Evolutionary conservation across 2,888 invertebrate species (phyloP).

Genomic region (Nymphalis polychloros): DNA sequence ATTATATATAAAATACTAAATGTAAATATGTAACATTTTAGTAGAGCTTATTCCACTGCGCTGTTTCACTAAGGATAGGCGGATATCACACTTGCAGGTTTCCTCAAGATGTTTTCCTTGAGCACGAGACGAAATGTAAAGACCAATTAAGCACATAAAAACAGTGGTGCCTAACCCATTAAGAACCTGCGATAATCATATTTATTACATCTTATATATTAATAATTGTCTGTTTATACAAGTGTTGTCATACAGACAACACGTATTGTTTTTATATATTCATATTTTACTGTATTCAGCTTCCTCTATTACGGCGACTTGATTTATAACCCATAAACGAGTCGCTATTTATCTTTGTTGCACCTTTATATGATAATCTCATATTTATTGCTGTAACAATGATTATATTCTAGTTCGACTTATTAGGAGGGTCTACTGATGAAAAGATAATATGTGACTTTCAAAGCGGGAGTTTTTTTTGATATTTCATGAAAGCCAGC

Average conservation of each 20-base stretch:
- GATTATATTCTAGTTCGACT: slow-evolving; percentile 20
- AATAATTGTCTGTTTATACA: not conserved
- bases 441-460: not conserved
- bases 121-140: too few relatives aligned
- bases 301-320: slow-evolving; percentile 27
- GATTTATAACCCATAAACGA: slow-evolving; percentile 29
- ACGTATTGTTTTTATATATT: slow-evolving; percentile 1
- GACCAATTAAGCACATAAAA: too few relatives aligned
- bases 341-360: slow-evolving; percentile 34
- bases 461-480: not conserved
- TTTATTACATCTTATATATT: too few relatives aligned
- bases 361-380: slow-evolving; percentile 32
- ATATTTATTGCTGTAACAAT: slow-evolving; percentile 24
- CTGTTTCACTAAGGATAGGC: too few relatives aligned
- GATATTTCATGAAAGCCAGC: too few relatives aligned
- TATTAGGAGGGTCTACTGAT: not conserved
- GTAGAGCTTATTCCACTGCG: too few relatives aligned
- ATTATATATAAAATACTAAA: too few relatives aligned
- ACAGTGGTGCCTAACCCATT: too few relatives aligned
- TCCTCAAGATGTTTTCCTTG: too few relatives aligned
- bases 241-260: not conserved
- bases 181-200: too few relatives aligned
- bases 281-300: slow-evolving; percentile 3
- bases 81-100: too few relatives aligned
- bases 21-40: too few relatives aligned